Percentiles rank a stretch among this genome's conserved stretches.
phyloP scores from a whole-genome alignment of 2,797 vertebrate genomes.

The Amazonetta brasiliensis region DNA sequence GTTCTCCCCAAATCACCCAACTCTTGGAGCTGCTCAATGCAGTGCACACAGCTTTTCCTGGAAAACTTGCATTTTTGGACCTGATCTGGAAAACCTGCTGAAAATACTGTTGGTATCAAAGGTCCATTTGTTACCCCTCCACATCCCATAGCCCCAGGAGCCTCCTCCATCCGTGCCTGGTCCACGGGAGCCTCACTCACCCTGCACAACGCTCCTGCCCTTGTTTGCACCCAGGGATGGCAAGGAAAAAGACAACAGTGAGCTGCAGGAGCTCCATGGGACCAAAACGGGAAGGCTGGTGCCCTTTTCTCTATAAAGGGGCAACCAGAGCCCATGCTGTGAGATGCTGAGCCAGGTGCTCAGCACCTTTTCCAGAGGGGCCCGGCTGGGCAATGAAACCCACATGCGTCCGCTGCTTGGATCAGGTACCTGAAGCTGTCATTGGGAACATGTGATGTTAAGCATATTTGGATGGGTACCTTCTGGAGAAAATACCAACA shows the following conservation, averaged over 20 bases:
- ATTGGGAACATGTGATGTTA: conserved; percentile 53
- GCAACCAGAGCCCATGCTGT: neutral
- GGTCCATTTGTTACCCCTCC: neutral
- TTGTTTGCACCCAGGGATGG: neutral
- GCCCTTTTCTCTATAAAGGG: neutral
- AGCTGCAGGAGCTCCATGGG: neutral
- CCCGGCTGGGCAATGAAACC: neutral
- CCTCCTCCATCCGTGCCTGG: neutral
- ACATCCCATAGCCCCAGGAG: neutral
- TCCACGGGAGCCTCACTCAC: neutral
- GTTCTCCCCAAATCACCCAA: neutral
- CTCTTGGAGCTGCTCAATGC: neutral
- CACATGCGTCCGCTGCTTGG: neutral
- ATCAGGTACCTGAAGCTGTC: conserved; percentile 69
- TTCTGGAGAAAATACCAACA: conserved; percentile 69
- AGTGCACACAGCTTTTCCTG: neutral
- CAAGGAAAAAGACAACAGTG: neutral
- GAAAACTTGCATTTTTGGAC: neutral
- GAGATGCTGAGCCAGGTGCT: neutral
- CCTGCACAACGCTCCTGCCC: neutral
- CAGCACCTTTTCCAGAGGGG: neutral
- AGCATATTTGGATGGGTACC: conserved; percentile 63
- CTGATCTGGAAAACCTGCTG: neutral
- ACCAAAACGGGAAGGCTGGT: neutral
- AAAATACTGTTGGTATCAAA: neutral